These are phyloP conservation scores for Sylvia atricapilla DNA, from an alignment of 2,113 vertebrate genomes.

Conservation along the genomic window DNA sequence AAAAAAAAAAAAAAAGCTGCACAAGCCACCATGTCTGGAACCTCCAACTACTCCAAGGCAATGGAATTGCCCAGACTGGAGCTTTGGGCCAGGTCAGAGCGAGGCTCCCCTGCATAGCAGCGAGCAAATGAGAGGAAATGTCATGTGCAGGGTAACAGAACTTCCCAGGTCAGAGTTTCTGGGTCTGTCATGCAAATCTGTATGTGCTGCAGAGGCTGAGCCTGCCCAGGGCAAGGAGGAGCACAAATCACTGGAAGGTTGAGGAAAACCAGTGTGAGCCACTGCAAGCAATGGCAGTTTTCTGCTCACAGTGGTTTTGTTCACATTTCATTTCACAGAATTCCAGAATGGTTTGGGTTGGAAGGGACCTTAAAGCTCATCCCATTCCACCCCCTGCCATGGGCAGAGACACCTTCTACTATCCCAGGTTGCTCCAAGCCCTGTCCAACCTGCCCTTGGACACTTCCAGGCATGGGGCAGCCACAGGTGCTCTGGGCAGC, in stretches of 20 bases:
- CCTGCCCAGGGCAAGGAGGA: not conserved
- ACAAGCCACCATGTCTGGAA: not conserved
- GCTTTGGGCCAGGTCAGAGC: not conserved
- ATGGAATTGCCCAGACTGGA: not conserved
- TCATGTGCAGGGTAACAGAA: not conserved
- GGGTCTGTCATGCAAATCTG: conserved; percentile 20
- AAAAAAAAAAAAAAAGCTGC: not conserved
- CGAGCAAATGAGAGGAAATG: not conserved
- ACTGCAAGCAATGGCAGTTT: not conserved
- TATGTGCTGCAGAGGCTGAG: not conserved
- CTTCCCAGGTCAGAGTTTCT: not conserved
- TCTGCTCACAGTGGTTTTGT: not conserved
- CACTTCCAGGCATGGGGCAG: not conserved
- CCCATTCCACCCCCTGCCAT: not conserved
- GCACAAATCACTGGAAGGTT: not conserved
- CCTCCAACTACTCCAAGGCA: not conserved
- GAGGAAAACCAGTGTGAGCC: not conserved
- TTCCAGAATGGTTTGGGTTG: not conserved
- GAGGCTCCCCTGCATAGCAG: not conserved
- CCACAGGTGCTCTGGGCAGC: not conserved
- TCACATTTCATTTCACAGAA: not conserved
- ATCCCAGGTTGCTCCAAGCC: fast-evolving
- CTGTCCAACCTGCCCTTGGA: fast-evolving
- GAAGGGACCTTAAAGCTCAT: not conserved
- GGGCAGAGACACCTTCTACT: not conserved